Conservation (phyloP, 2,888 invertebrate genomes). For the Stratiomys singularior region DNA sequence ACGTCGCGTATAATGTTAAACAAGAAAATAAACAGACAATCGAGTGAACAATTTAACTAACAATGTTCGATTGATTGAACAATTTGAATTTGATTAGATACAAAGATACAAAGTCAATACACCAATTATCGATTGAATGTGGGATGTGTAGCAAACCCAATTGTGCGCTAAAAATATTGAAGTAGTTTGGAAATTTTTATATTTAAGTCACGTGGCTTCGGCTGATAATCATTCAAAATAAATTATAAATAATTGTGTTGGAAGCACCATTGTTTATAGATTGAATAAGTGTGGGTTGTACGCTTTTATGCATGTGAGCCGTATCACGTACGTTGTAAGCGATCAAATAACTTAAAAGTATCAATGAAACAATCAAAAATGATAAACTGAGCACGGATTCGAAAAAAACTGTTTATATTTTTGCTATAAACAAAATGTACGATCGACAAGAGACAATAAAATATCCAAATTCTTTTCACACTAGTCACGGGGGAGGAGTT, state of each 20-base stretch:
- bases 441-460: no score
- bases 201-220: neutral
- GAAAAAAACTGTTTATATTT: no score
- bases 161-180: neutral
- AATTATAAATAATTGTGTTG: neutral
- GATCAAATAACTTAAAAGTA: neutral
- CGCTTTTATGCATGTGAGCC: neutral
- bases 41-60: no score
- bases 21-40: no score
- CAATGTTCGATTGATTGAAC: neutral
- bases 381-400: neutral
- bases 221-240: neutral
- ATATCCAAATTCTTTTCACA: no score
- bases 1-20: no score
- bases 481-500: no score
- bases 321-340: neutral
- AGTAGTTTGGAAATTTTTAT: neutral
- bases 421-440: no score
- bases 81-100: neutral
- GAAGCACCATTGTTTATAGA: neutral
- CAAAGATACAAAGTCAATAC: neutral
- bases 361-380: neutral
- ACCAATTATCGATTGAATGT: neutral
- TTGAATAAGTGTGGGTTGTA: neutral
- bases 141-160: no score